These are phyloP conservation scores for Copsychus sechellarum DNA, from an alignment of 2,113 vertebrate genomes.

Conservation along the genomic window DNA sequence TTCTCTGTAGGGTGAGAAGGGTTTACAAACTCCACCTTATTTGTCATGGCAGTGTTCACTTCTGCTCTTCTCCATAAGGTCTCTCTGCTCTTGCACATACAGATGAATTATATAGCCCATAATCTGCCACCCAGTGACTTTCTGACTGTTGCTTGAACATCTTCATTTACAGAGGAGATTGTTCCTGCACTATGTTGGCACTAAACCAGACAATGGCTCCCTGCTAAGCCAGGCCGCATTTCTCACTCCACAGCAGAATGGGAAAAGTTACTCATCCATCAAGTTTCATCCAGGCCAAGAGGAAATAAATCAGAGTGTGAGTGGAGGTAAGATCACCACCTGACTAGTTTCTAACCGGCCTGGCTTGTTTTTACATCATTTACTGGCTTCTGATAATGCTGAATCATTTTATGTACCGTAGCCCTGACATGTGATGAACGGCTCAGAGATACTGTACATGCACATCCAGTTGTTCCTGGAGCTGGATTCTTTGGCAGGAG, in stretches of 20 bases:
- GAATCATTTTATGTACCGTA: not conserved
- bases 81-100: not conserved
- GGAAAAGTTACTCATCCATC: not conserved
- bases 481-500: not conserved
- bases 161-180: not conserved
- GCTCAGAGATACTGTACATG: not conserved
- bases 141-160: not conserved
- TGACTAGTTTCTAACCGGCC: not conserved
- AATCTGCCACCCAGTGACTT: not conserved
- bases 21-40: not conserved
- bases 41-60: accelerated
- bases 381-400: not conserved
- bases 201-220: not conserved
- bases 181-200: accelerated
- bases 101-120: not conserved
- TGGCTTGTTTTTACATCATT: not conserved
- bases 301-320: not conserved
- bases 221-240: accelerated
- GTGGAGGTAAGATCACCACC: not conserved
- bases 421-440: not conserved
- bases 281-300: not conserved
- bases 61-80: accelerated
- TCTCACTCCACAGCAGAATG: not conserved
- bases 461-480: not conserved
- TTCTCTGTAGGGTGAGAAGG: not conserved